phyloP scores from a whole-genome alignment of 2,113 vertebrate species.

The Zapus hudsonius region DNA sequence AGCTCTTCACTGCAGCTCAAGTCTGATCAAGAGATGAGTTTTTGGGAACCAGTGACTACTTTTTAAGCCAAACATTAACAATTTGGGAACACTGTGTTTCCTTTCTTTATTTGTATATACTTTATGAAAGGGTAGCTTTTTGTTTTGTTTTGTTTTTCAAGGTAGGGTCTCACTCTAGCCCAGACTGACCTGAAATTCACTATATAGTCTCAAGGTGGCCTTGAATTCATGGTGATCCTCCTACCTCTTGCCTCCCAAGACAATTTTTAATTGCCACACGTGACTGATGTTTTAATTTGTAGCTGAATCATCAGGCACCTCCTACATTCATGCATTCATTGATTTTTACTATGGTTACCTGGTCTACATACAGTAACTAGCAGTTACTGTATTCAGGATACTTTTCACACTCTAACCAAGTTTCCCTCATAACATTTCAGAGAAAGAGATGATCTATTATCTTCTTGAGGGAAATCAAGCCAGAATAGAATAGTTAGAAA shows the following conservation, averaged over 20 bases:
- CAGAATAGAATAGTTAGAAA: slow-evolving; percentile 46
- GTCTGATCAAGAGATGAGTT: not conserved
- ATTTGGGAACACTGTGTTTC: not conserved
- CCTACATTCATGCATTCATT: slow-evolving; percentile 8
- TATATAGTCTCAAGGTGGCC: too few relatives aligned
- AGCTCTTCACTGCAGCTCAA: not conserved
- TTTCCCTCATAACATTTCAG: not conserved
- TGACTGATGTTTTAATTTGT: not conserved
- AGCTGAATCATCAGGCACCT: slow-evolving; percentile 4
- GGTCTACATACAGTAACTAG: slow-evolving; percentile 59
- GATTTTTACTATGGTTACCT: slow-evolving; percentile 36
- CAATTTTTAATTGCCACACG: not conserved
- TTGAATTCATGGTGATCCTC: too few relatives aligned
- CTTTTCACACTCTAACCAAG: slow-evolving; percentile 1
- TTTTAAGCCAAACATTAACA: slow-evolving; percentile 40
- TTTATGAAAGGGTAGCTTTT: too few relatives aligned
- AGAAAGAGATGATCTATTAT: slow-evolving; percentile 39
- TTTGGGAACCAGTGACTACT: not conserved
- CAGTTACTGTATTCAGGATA: not conserved
- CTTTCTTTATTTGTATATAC: slow-evolving; percentile 13
- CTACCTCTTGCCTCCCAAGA: too few relatives aligned
- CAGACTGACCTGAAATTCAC: too few relatives aligned
- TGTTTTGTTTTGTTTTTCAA: too few relatives aligned
- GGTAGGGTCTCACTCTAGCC: too few relatives aligned
- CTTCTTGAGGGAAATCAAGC: slow-evolving; percentile 52